phyloP scores from a whole-genome alignment of 2,888 invertebrate species.

The Bombylius major region DNA sequence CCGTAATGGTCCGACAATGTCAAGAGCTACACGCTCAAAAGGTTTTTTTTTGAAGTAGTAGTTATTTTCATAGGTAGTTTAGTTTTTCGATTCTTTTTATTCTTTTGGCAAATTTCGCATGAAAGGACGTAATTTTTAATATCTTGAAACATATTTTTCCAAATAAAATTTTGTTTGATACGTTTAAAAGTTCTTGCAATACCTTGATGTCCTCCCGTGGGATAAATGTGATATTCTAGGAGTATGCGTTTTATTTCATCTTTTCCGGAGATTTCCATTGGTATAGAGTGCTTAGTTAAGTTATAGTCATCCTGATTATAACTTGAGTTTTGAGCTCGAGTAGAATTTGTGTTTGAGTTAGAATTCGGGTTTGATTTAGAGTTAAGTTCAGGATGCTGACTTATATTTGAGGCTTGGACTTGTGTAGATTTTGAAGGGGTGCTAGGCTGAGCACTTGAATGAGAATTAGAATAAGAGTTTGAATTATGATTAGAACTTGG shows the following conservation, averaged over 20 bases:
- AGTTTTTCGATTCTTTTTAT: conserved; percentile 13
- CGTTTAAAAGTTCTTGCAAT: conserved; percentile 17
- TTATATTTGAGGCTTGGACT: too few species aligned
- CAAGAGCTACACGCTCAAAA: conserved; percentile 21
- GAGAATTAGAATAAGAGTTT: too few species aligned
- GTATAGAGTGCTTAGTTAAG: not conserved
- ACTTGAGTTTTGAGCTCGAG: too few species aligned
- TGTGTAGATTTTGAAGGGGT: too few species aligned
- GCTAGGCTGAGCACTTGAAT: too few species aligned
- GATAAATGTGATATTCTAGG: conserved; percentile 11
- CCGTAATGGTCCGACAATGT: conserved; percentile 22
- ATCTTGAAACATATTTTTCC: conserved; percentile 23
- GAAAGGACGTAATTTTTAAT: conserved; percentile 21
- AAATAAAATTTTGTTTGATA: conserved; percentile 19
- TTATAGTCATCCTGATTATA: too few species aligned
- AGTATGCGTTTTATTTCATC: conserved; percentile 12
- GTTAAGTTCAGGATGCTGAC: too few species aligned
- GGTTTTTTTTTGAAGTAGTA: conserved; percentile 19
- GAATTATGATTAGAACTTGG: too few species aligned
- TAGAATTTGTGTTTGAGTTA: too few species aligned
- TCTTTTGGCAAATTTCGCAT: conserved; percentile 21
- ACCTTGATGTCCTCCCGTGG: conserved; percentile 15
- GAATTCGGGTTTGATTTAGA: too few species aligned
- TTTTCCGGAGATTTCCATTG: too few species aligned
- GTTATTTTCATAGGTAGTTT: conserved; percentile 17